Base-by-base conservation (phyloP, 2,113 vertebrate genomes). In the Syngnathus typhle region DNA sequence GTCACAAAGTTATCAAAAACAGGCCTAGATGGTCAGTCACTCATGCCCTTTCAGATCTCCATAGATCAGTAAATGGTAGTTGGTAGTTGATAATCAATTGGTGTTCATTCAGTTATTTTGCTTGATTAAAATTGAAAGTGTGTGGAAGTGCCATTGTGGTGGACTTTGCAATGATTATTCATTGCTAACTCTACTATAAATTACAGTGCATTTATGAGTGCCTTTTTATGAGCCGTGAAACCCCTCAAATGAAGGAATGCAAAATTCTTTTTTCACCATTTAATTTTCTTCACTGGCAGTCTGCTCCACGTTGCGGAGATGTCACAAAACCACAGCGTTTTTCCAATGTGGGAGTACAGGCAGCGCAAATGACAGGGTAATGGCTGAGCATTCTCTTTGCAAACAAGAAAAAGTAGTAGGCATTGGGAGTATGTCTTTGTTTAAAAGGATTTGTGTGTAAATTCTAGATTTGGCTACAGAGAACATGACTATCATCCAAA, bases 271-370 rank as follows among this genome's bases (percentile, higher is more conserved):
- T 49, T 49, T 52, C 49, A 52, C 49, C 49, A 9, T 21, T 52
- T 47, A 67, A 38, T 47, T 68, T 67, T 63, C 64, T 72, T 56
- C 56, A 32, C 71, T 78, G 43, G 65, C 64, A 71, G 77, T 76
- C 79, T 81, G 69, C 70, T 72, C 58, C 47, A 60, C 5, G 67
- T 68, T 70, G 70, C 61, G 69, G 38, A 77, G 67, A 85, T 87
- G 80, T 85, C 79, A 76, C 68, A 51, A 8, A 75, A 87, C 85
- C 82, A 67, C 85, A 87, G 51, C 77, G 78, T 84, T 85, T 89
- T 88, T 88, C 82, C 86, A 58, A 69, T 68, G 86, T 86, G 85
- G 84, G 82, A 67, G 77, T 69, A 60, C 67, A 38, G 63, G 68
- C 38, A 75, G 64, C 73, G 69, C 65, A 71, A 82, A 84, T 75